A percentile compares a stretch with the other conserved stretches of the same genome.
Evolutionary conservation across 2,113 vertebrate species (phyloP).

Genomic region (Acrocephalus arundinaceus): DNA sequence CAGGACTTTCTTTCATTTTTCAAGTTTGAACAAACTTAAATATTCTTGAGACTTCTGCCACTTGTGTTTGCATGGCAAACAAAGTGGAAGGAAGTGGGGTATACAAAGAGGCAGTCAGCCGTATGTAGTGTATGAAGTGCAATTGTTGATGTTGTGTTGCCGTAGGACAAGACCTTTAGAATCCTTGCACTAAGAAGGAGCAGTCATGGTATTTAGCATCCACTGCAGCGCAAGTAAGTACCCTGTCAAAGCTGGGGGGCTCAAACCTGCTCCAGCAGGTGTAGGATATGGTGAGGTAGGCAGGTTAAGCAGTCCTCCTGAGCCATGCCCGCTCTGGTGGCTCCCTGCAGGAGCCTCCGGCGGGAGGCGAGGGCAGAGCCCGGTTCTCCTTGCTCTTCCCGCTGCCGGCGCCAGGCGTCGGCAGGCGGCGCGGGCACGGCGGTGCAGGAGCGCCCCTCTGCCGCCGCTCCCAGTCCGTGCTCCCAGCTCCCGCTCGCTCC

Average conservation of each 20-base stretch:
- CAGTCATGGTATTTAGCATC: neutral
- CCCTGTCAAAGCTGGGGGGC: neutral
- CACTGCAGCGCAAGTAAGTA: neutral
- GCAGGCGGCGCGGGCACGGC: neutral
- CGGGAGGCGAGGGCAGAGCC: neutral
- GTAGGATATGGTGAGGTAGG: neutral
- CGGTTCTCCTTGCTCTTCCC: neutral
- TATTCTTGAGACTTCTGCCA: neutral
- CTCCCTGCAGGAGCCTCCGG: neutral
- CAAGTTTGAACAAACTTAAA: neutral
- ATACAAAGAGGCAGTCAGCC: neutral
- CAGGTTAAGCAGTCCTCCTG: neutral
- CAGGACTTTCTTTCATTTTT: neutral
- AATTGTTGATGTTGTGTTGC: neutral
- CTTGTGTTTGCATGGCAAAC: neutral
- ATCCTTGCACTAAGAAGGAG: no score
- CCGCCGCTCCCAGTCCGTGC: neutral
- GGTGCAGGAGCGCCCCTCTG: neutral
- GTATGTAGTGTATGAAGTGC: neutral
- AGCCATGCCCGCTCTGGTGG: fast-evolving
- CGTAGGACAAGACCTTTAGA: neutral
- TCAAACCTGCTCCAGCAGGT: neutral
- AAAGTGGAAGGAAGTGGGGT: neutral
- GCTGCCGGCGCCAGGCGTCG: neutral
- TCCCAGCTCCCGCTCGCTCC: neutral